Base-by-base conservation (phyloP, 1,140 invertebrate species). In the Drosophila subpulchrella region DNA sequence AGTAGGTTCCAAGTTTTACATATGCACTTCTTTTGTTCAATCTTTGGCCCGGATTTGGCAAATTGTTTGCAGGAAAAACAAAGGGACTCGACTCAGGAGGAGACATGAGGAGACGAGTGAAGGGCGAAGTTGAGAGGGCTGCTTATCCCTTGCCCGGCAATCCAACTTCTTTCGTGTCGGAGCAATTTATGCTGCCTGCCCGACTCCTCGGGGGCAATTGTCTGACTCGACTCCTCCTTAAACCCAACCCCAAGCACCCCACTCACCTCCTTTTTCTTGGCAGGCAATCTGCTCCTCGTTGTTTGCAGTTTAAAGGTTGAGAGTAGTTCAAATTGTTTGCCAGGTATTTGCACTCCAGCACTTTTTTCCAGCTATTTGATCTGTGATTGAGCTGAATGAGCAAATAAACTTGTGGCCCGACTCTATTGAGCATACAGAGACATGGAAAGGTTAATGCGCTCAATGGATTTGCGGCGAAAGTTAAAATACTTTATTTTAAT, bases 321-420 rank as follows among this genome's bases (percentile, higher is more conserved):
- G 76, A 66, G 72, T 61, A 86, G 83, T 86, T 86, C 79, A 86
- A 86, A 86, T 86, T 88, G 83, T 86, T 86, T 89, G 79, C 83
- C 71, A 89, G 84, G 83, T 85, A 85, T 85, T 85, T 81, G 48
- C 73, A 67, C 51, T 62, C 73, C 82, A 75, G 61, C 82, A 86
- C 70, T 88, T 86, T 82, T 86, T 73, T 57, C 70, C 61, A 62
- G 84, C 75, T 86, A 89, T 86, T 86, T 86, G 84, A 83, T 89
- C 84, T 83, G 83, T 86, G 83, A 89, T 88, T 86, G 84, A 88
- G 83, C 79, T 86, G 79, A 86, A 88, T 70, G 84, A 83, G 84
- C 79, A 89, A 86, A 86, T 89, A 88, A 88, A 86, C 83, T 86
- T 86, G 83, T 76, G 75, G 82, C 75, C 54, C 32, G 41, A 70